Percentiles rank a stretch among this genome's conserved stretches.
Evolutionary conservation across 2,797 vertebrate species (phyloP).

Genomic region (Fringilla coelebs): DNA sequence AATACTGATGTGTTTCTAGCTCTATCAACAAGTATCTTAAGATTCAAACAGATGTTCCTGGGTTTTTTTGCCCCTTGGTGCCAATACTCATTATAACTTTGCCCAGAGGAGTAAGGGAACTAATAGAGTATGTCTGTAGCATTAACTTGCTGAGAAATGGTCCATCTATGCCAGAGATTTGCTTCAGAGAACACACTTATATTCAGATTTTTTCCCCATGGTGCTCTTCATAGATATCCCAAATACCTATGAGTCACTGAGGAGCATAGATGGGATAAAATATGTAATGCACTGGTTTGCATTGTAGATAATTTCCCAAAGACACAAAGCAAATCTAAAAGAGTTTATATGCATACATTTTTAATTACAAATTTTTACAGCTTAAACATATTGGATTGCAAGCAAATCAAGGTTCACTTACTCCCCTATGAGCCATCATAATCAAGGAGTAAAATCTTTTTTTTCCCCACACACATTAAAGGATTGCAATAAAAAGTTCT

Average conservation of each 20-base stretch:
- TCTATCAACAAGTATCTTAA: not conserved
- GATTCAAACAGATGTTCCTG: constrained; percentile 40
- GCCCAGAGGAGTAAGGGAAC: constrained; percentile 26
- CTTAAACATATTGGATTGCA: not conserved
- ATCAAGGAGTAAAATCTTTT: not conserved
- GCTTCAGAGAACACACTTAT: constrained; percentile 18
- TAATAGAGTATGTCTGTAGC: constrained; percentile 9
- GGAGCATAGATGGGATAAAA: not conserved
- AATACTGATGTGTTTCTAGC: not conserved
- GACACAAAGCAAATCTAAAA: not conserved
- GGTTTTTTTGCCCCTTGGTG: not conserved
- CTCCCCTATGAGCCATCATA: not conserved
- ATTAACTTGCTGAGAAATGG: constrained; percentile 12
- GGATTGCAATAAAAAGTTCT: not conserved
- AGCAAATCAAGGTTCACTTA: not conserved
- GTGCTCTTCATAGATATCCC: not conserved
- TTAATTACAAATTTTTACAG: constrained; percentile 9
- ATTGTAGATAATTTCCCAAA: constrained; percentile 9
- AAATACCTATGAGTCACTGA: not conserved
- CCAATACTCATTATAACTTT: not conserved
- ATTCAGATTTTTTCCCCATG: not conserved
- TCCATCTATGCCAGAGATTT: constrained; percentile 3
- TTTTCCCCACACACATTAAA: not conserved
- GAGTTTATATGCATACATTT: not conserved
- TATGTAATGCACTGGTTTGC: not conserved